These are phyloP conservation scores for Drosophila prostipennis DNA, from an alignment of 2,888 invertebrate species.

Conservation along the genomic window DNA sequence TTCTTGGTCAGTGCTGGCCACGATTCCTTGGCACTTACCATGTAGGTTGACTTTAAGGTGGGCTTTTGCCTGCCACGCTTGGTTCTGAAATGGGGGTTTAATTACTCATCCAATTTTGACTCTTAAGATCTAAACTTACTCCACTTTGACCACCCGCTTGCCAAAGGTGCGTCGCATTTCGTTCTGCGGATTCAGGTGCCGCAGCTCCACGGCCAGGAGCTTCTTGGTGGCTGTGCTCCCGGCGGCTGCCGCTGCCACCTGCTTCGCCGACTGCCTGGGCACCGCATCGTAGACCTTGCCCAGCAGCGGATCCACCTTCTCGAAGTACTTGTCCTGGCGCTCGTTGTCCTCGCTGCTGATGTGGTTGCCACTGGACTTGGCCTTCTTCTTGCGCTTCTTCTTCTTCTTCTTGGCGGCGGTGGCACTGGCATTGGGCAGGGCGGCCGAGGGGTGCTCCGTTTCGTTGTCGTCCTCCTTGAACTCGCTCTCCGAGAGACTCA, in stretches of 20 bases:
- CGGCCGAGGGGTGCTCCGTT: constrained; percentile 86
- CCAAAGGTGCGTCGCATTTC: constrained; percentile 93
- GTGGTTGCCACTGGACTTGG: constrained; percentile 84
- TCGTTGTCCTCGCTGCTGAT: constrained; percentile 88
- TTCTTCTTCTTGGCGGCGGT: constrained; percentile 87
- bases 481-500: constrained; percentile 88
- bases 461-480: constrained; percentile 89
- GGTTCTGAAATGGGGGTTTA: constrained; percentile 82
- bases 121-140: constrained; percentile 79
- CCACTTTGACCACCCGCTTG: constrained; percentile 90
- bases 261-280: constrained; percentile 50
- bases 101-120: background rate
- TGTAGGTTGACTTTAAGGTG: constrained; percentile 87
- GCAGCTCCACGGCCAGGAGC: constrained; percentile 88
- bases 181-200: constrained; percentile 91
- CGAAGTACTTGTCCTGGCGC: constrained; percentile 81
- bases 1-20: constrained; percentile 90
- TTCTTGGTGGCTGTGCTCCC: constrained; percentile 86
- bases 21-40: constrained; percentile 89
- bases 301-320: constrained; percentile 80
- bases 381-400: constrained; percentile 86
- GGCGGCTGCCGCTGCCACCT: constrained; percentile 49
- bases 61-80: constrained; percentile 86
- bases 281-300: constrained; percentile 77
- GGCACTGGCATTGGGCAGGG: constrained; percentile 83